Base-by-base conservation (phyloP, 2,888 invertebrate genomes). In the Hanleya hanleyi region DNA sequence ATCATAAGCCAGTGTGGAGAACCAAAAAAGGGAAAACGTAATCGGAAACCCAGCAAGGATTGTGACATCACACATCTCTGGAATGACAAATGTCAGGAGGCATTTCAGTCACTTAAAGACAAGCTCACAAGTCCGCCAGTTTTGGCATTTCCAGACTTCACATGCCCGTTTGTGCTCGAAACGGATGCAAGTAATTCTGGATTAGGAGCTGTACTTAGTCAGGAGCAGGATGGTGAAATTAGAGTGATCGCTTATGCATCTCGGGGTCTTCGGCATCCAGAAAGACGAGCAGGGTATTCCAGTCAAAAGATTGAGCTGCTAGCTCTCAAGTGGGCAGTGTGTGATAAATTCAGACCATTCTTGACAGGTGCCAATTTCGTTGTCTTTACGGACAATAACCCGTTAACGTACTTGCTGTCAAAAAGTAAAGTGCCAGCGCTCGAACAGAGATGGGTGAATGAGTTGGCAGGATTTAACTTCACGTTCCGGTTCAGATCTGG, bases 261-360 rank as follows among this genome's bases (percentile, higher is more conserved):
- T 51, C 12, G 51, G 26, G 51, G 22, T 7, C 26, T 51, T 29
- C 38, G 72, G 26, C 51, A 47, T 2, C 38, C 72, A 26, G 77
- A 77, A 33, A 9, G 61, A 29, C 71, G 70, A n/a, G 65, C 66
- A 37, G 33, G 33, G 36, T 67, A 74, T 22, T 78, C 77, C 62
- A 76, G 75, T 37, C 70, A 64, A 41, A 79, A 77, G 62, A 15
- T 79, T n/a, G 76, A 77, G 49, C 67, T 74, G 32, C 69, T 79
- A 7, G 79, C 67, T 4, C 61, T 76, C 4, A 79, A 79, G 61
- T 78, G 79, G 79, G 76, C 79, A 4, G 65, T 77, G 33, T 66
- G 69, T 29, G 71, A 77, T 5, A 75, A 77, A 36, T 77, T 75
- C 29, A 29, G 65, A 22, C 66, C 69, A 33, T 77, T 74, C 37